Evolutionary conservation across 2,113 vertebrate genomes (phyloP).

Genomic region (Prunella fulvescens): DNA sequence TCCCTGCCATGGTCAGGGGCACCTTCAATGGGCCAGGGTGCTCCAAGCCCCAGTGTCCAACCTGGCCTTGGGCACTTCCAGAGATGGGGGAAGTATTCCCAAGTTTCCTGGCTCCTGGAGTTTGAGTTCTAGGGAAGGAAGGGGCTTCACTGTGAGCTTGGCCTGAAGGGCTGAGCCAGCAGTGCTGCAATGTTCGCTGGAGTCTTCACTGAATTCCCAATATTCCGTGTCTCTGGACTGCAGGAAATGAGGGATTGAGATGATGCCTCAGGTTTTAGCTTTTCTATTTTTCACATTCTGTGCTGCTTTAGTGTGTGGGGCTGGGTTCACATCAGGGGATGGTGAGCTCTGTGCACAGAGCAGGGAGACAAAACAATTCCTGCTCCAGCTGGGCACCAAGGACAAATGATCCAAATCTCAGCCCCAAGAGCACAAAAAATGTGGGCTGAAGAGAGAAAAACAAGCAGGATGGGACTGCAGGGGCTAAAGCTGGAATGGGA

Average conservation of each 20-base stretch:
- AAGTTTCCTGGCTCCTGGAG: not conserved
- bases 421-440: too few species aligned
- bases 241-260: not conserved
- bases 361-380: too few species aligned
- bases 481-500: too few species aligned
- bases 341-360: too few species aligned
- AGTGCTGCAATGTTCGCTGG: not conserved
- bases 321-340: too few species aligned
- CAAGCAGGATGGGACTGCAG: too few species aligned
- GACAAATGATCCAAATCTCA: too few species aligned
- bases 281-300: not conserved
- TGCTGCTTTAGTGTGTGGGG: too few species aligned
- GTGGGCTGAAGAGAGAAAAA: too few species aligned
- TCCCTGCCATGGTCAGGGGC: not conserved
- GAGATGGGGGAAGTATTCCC: not conserved
- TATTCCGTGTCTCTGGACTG: accelerated
- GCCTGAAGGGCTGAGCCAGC: not conserved
- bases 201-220: not conserved
- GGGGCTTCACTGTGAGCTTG: not conserved
- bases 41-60: not conserved
- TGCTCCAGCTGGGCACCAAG: too few species aligned
- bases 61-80: not conserved
- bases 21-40: accelerated
- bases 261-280: not conserved
- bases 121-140: not conserved